A percentile compares a stretch with the other conserved stretches of the same genome.
phyloP scores from a whole-genome alignment of 1,140 invertebrate species.

The Ceratoteleas bidentatus region DNA sequence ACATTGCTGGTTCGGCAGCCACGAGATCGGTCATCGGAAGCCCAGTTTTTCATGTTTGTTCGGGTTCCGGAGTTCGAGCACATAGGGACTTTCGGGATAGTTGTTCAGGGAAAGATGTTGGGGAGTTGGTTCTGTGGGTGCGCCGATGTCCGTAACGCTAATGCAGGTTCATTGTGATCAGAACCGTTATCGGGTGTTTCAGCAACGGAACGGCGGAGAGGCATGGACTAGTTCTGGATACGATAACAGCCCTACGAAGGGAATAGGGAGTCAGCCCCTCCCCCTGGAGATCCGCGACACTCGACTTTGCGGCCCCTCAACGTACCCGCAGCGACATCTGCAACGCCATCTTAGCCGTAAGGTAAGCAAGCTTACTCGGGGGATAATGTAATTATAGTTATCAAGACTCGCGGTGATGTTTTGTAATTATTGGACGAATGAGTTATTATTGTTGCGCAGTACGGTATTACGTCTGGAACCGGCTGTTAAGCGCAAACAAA shows the following conservation, averaged over 20 bases:
- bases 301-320: slow-evolving; percentile 42
- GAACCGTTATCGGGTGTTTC: slow-evolving; percentile 75
- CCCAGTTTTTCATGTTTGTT: slow-evolving; percentile 3
- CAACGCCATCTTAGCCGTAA: slow-evolving; percentile 78
- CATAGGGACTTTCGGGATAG: not conserved
- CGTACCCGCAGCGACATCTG: slow-evolving; percentile 73
- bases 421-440: slow-evolving; percentile 30
- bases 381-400: slow-evolving; percentile 30
- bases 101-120: slow-evolving; percentile 61
- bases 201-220: slow-evolving; percentile 72
- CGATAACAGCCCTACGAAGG: slow-evolving; percentile 71
- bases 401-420: slow-evolving; percentile 13
- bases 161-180: slow-evolving; percentile 62
- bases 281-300: slow-evolving; percentile 57
- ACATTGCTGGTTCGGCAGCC: not conserved
- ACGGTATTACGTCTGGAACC: slow-evolving; percentile 1
- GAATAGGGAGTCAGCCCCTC: slow-evolving; percentile 73
- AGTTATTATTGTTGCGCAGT: slow-evolving; percentile 22
- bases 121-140: slow-evolving; percentile 29
- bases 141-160: slow-evolving; percentile 66
- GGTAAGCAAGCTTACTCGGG: slow-evolving; percentile 75
- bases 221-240: slow-evolving; percentile 77
- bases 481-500: not conserved
- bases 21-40: not conserved
- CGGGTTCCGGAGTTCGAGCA: no score